Percentiles rank a stretch among this genome's conserved stretches.
These are phyloP conservation scores for human DNA, from an alignment of 2,113 vertebrate species.

Conservation along the genomic window GRCh38 chrX:31112001-31112500, in stretches of 20 bases:
- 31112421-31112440: background rate
- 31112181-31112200: slow-evolving; percentile 8
- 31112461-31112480: background rate
- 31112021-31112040: background rate
- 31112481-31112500: background rate
- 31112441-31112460: background rate
- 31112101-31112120: background rate
- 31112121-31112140: background rate
- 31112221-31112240: background rate
- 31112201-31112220: background rate
- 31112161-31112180: background rate
- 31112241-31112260: background rate
- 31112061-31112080: background rate
- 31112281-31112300: slow-evolving; percentile 12
- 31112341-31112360: background rate
- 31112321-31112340: background rate
- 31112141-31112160: background rate
- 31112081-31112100: background rate
- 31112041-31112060: background rate
- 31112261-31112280: background rate
- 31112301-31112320: slow-evolving; percentile 1
- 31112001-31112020: background rate
- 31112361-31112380: background rate
- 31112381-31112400: slow-evolving; percentile 37
- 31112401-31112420: background rate